phyloP scores from a whole-genome alignment of 2,888 invertebrate species.

The Dicranocentrus wangi region DNA sequence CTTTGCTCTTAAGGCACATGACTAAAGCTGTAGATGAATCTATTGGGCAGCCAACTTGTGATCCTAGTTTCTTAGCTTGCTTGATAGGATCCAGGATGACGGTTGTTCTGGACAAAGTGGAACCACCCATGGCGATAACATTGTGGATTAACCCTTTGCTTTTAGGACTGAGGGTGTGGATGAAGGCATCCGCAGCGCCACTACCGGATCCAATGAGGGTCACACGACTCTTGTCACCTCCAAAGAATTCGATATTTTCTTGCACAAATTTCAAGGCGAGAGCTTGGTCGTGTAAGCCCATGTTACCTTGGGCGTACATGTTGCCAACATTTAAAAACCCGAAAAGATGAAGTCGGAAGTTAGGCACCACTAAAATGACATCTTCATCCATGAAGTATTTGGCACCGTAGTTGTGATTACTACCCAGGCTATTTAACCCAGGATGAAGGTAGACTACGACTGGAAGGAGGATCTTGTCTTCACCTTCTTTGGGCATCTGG shows the following conservation, averaged over 20 bases:
- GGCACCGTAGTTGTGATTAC: conserved; percentile 38
- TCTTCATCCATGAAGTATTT: conserved; percentile 68
- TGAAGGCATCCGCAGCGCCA: conserved; percentile 46
- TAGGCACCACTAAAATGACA: conserved; percentile 58
- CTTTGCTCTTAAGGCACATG: conserved; percentile 61
- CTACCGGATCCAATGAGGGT: conserved; percentile 40
- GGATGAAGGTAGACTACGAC: conserved; percentile 67
- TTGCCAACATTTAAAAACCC: conserved; percentile 50
- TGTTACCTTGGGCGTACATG: conserved; percentile 60
- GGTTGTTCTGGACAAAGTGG: conserved; percentile 50
- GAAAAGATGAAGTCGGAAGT: conserved; percentile 43
- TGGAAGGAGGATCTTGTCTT: conserved; percentile 62
- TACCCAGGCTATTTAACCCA: conserved; percentile 45
- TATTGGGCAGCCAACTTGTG: conserved; percentile 64
- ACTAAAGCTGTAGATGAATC: conserved; percentile 61
- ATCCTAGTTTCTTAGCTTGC: conserved; percentile 65
- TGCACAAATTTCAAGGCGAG: conserved; percentile 51
- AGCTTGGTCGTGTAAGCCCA: conserved; percentile 55
- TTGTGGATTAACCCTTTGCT: conserved; percentile 53
- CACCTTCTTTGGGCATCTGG: conserved; percentile 58
- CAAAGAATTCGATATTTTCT: conserved; percentile 62
- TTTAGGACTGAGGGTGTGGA: conserved; percentile 39
- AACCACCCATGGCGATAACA: conserved; percentile 41
- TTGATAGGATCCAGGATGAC: conserved; percentile 60
- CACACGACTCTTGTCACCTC: conserved; percentile 59